These are phyloP conservation scores for Echinometra lucunter DNA, from an alignment of 53 echinoderm and acorn worm species.

Conservation along the genomic window DNA sequence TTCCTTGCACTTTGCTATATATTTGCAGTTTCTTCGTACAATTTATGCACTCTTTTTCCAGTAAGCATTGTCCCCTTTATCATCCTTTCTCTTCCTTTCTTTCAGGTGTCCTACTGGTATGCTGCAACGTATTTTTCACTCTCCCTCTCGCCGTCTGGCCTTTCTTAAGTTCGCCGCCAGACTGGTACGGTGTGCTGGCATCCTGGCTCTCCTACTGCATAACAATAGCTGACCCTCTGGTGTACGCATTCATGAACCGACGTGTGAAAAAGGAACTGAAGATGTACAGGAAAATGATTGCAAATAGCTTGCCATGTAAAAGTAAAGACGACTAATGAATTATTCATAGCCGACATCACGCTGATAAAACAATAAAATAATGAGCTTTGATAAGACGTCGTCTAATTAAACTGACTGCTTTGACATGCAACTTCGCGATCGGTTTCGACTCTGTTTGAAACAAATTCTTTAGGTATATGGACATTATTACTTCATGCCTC, in stretches of 20 bases:
- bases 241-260: conserved; percentile 18
- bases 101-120: conserved; percentile 5
- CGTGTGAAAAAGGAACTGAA: neutral
- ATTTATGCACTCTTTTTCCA: neutral
- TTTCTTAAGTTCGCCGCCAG: neutral
- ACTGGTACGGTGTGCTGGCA: neutral
- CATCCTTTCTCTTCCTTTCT: neutral
- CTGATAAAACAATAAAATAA: too few relatives aligned
- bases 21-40: neutral
- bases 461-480: too few relatives aligned
- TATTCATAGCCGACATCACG: too few relatives aligned
- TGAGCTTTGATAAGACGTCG: neutral
- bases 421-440: neutral
- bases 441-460: neutral
- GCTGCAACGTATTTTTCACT: neutral
- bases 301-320: neutral
- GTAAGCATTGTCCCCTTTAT: neutral
- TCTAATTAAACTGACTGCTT: neutral
- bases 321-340: neutral
- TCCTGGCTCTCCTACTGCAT: neutral
- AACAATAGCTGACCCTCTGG: neutral
- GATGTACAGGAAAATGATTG: neutral
- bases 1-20: neutral
- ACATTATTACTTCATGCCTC: too few relatives aligned
- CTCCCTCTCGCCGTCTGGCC: neutral